Evolutionary conservation across 1,140 invertebrate species (phyloP).

Genomic region (Drosophila saltans): DNA sequence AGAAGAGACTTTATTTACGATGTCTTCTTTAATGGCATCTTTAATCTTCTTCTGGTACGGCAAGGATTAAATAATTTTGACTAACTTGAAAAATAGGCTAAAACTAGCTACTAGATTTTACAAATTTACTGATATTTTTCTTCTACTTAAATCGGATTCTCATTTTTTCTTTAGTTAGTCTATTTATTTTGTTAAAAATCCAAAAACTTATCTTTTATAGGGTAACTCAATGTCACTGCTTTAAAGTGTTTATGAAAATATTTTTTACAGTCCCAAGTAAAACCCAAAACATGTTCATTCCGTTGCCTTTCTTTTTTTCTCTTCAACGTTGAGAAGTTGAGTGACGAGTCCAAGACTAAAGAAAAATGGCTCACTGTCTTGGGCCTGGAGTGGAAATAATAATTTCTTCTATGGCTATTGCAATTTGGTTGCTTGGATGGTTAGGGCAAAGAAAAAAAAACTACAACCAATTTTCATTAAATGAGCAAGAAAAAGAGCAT

Average conservation of each 20-base stretch:
- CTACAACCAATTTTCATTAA: slow-evolving; percentile 63
- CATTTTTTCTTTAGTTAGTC: too few species aligned
- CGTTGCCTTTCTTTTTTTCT: background rate
- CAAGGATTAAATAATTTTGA: too few species aligned
- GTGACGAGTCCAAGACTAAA: slow-evolving; percentile 42
- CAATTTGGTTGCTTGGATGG: slow-evolving; percentile 37
- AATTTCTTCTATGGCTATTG: slow-evolving; percentile 61
- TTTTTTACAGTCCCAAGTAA: slow-evolving; percentile 5
- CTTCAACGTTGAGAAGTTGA: slow-evolving; percentile 27
- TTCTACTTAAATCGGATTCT: too few species aligned
- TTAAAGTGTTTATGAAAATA: background rate
- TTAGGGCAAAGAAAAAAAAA: slow-evolving; percentile 18
- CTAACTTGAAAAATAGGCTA: too few species aligned
- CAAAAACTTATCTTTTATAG: background rate
- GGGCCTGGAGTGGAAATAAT: slow-evolving; percentile 63
- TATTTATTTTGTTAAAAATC: too few species aligned
- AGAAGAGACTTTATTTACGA: too few species aligned
- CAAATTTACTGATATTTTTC: too few species aligned
- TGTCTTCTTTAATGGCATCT: too few species aligned
- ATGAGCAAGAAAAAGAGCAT: slow-evolving; percentile 29
- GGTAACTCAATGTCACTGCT: background rate
- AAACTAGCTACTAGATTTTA: too few species aligned
- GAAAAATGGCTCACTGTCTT: slow-evolving; percentile 65
- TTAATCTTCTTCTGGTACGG: too few species aligned
- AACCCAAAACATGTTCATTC: slow-evolving; percentile 7